These are phyloP conservation scores for Hypomecis punctinalis DNA, from an alignment of 2,888 invertebrate genomes.

Conservation along the genomic window DNA sequence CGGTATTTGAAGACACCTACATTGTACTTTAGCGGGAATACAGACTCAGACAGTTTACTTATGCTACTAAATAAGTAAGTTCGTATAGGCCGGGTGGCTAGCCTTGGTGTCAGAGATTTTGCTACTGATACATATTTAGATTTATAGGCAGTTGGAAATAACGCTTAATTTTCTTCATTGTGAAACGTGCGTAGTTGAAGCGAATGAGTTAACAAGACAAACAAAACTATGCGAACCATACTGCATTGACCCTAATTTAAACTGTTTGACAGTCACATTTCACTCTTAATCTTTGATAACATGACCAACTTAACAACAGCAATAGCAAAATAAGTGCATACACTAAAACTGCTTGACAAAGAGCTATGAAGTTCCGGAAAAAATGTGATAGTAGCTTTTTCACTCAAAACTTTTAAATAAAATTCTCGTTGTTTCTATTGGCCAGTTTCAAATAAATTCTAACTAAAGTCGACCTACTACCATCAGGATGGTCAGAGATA, in stretches of 20 bases:
- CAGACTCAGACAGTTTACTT: too few relatives aligned
- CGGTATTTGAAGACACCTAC: too few relatives aligned
- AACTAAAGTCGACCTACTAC: conserved; percentile 77
- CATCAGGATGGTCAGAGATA: conserved; percentile 63
- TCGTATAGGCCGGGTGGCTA: too few relatives aligned
- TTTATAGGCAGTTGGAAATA: too few relatives aligned
- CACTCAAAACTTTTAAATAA: neutral
- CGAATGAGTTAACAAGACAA: neutral
- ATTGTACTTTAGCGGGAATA: too few relatives aligned
- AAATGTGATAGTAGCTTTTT: neutral
- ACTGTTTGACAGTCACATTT: conserved; percentile 31
- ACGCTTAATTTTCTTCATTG: too few relatives aligned
- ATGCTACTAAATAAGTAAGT: too few relatives aligned
- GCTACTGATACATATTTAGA: too few relatives aligned
- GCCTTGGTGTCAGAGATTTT: too few relatives aligned
- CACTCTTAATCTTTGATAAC: conserved; percentile 24
- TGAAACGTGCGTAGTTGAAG: neutral
- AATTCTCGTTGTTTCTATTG: conserved; percentile 4
- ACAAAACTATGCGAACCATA: neutral
- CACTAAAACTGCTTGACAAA: neutral
- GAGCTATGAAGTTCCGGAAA: neutral
- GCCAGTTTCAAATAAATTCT: conserved; percentile 76
- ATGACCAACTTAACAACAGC: neutral
- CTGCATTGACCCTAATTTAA: conserved; percentile 35
- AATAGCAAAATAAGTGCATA: neutral